Conservation (phyloP, 2,113 vertebrate species). For the Leiothrix lutea region DNA sequence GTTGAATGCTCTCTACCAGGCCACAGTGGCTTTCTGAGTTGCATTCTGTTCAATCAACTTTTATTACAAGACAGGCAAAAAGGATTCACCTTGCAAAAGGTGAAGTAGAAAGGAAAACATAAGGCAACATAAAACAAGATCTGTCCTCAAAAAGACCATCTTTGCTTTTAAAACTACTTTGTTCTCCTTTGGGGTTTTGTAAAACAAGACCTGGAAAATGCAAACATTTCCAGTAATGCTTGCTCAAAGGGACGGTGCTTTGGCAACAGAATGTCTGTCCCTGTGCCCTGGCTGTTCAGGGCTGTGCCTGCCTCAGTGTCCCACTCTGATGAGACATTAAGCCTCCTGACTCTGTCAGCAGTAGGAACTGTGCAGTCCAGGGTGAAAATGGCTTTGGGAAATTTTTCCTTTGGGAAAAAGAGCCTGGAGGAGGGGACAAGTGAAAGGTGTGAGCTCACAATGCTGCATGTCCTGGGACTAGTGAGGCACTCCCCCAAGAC, state of each 20-base stretch:
- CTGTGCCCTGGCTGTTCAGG: not conserved
- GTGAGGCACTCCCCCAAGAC: too few species aligned
- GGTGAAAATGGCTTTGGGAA: not conserved
- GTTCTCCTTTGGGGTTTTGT: not conserved
- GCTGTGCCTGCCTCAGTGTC: not conserved
- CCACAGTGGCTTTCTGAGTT: not conserved
- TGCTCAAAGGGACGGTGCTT: fast-evolving
- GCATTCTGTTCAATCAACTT: not conserved
- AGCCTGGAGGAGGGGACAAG: not conserved
- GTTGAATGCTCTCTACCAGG: not conserved
- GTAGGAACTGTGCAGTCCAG: not conserved
- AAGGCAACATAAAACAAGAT: not conserved
- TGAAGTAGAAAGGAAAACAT: not conserved
- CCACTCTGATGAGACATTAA: not conserved
- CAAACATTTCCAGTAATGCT: not conserved
- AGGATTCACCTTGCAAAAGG: not conserved
- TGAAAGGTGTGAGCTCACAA: not conserved
- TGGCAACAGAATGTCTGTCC: not conserved
- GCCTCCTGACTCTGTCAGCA: not conserved
- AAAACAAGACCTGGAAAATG: not conserved
- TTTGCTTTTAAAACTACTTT: not conserved
- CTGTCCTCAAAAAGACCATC: not conserved
- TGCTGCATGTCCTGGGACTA: too few species aligned
- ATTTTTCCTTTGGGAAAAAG: not conserved
- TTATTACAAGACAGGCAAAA: not conserved